Evolutionary conservation across 1,140 invertebrate species (phyloP).

Genomic region (Drosophila nikananu): DNA sequence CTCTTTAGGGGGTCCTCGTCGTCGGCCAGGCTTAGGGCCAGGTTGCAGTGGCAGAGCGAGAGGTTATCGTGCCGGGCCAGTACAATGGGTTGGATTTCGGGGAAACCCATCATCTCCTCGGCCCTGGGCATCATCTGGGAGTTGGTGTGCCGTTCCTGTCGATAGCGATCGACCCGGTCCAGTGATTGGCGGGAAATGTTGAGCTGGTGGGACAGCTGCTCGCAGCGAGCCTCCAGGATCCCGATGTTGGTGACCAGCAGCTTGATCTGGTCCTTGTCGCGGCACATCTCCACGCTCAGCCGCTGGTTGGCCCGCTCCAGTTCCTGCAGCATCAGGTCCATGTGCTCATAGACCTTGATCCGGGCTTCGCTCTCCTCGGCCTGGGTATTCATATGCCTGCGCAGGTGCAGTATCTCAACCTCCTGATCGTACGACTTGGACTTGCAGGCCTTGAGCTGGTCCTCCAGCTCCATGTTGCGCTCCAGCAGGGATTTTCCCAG

Average conservation of each 20-base stretch:
- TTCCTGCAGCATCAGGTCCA: constrained; percentile 96
- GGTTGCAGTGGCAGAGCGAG: constrained; percentile 22
- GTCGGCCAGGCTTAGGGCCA: constrained; percentile 17
- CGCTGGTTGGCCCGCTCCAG: constrained; percentile 95
- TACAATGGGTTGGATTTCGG: constrained; percentile 48
- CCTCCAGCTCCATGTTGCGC: constrained; percentile 96
- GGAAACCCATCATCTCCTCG: constrained; percentile 21
- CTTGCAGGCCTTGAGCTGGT: constrained; percentile 92
- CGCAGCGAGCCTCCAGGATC: constrained; percentile 90
- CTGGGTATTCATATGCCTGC: constrained; percentile 94
- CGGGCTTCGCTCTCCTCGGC: constrained; percentile 96
- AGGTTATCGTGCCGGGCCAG: constrained; percentile 60
- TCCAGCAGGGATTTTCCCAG: constrained; percentile 96
- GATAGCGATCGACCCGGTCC: constrained; percentile 86
- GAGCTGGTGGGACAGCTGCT: constrained; percentile 92
- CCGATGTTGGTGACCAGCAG: constrained; percentile 91
- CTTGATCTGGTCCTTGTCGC: constrained; percentile 95
- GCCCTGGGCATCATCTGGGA: constrained; percentile 1
- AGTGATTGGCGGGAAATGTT: constrained; percentile 89
- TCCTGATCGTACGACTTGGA: constrained; percentile 94
- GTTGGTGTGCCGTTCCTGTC: constrained; percentile 51
- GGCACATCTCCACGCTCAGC: constrained; percentile 91
- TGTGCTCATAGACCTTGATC: constrained; percentile 95
- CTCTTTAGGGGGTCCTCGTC: too few relatives aligned
- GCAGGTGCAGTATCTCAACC: constrained; percentile 96